Percentiles rank a stretch among this genome's conserved stretches.
Conservation (phyloP, 2,888 invertebrate genomes). For the Clepsis dumicolana region DNA sequence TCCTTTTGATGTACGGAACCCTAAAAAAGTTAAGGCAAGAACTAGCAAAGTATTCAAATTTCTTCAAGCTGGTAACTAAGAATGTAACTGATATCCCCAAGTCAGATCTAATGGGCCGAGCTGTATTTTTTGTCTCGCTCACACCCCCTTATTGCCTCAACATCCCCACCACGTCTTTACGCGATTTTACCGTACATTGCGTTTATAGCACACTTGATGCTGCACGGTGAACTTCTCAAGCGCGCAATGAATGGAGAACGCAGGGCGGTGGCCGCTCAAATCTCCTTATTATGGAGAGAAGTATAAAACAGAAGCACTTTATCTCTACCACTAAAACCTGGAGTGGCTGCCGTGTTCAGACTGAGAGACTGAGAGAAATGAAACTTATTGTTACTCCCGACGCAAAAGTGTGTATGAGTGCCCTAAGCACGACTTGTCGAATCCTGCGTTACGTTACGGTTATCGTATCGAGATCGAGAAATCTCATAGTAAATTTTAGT, state of each 20-base stretch:
- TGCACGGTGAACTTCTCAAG: too few relatives aligned
- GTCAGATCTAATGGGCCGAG: conserved; percentile 20
- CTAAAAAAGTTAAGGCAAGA: not conserved
- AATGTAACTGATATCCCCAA: conserved; percentile 25
- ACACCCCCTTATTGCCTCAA: conserved; percentile 24
- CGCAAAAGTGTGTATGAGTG: not conserved
- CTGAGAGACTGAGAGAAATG: not conserved
- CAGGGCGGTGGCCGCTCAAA: too few relatives aligned
- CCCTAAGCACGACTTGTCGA: too few relatives aligned
- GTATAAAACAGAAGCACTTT: conserved; percentile 33
- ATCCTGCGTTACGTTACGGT: too few relatives aligned
- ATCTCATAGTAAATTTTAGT: too few relatives aligned
- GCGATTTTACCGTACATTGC: too few relatives aligned
- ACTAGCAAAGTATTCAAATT: conserved; percentile 11
- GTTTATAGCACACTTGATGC: too few relatives aligned
- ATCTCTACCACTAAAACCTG: conserved; percentile 33
- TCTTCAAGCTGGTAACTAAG: conserved; percentile 13
- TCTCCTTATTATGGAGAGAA: not conserved
- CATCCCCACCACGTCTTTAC: too few relatives aligned
- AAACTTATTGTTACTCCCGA: not conserved
- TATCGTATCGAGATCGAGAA: too few relatives aligned
- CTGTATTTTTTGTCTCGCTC: conserved; percentile 25
- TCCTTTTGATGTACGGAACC: too few relatives aligned
- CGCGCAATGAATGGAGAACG: too few relatives aligned
- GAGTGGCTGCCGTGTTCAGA: conserved; percentile 10